These are phyloP conservation scores for Lathamus discolor DNA, from an alignment of 2,113 vertebrate genomes.

Conservation along the genomic window DNA sequence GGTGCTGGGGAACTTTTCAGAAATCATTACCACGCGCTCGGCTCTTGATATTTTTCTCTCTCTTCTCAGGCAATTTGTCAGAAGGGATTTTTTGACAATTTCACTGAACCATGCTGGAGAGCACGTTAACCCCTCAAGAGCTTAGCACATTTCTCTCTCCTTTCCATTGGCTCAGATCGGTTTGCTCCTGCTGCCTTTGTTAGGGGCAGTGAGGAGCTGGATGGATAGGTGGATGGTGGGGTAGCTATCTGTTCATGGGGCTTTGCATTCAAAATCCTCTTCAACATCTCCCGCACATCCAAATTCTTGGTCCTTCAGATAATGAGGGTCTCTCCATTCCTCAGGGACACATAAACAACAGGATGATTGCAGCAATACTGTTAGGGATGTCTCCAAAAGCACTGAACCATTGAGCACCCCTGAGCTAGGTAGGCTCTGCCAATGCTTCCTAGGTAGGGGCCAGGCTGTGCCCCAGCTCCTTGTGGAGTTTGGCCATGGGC, in stretches of 20 bases:
- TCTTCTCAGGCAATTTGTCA: slow-evolving; percentile 75
- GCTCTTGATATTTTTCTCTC: slow-evolving; percentile 54
- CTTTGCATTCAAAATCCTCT: neutral
- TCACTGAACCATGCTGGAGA: slow-evolving; percentile 69
- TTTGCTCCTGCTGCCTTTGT: neutral
- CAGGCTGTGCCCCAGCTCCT: neutral
- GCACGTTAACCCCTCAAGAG: slow-evolving; percentile 64
- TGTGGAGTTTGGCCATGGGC: neutral
- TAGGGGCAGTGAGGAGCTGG: neutral
- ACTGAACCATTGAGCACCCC: neutral
- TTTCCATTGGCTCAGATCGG: neutral
- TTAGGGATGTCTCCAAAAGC: neutral
- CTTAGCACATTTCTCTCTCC: neutral
- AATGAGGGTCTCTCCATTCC: neutral
- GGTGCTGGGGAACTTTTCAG: slow-evolving; percentile 67
- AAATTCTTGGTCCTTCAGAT: neutral
- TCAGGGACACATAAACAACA: neutral
- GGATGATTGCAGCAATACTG: neutral
- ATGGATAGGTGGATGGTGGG: neutral
- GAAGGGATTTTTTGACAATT: slow-evolving; percentile 72
- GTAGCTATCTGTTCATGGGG: neutral
- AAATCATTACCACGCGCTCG: slow-evolving; percentile 61
- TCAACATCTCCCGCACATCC: neutral
- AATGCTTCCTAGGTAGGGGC: neutral
- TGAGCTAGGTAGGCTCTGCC: neutral